Evolutionary conservation across 2,888 invertebrate genomes (phyloP), one percentile per base, ranked within the genome.

Genomic region (Uropetala carovei): DNA sequence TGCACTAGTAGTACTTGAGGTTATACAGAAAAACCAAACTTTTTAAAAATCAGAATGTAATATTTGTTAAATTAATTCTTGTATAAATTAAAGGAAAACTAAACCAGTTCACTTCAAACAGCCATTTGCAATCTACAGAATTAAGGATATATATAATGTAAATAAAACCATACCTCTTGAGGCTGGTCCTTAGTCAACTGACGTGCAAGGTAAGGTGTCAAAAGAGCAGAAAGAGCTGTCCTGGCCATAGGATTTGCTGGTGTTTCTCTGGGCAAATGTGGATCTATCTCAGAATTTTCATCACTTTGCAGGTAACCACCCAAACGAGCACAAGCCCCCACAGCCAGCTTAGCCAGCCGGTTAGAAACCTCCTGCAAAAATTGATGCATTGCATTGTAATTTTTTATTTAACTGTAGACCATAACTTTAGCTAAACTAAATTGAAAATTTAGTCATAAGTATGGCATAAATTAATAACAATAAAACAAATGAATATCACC

Each of bases 121-220:
- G n/a, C n/a, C n/a, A 43, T 43, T 43, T 43, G 43, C 43, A 43
- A 43, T 5, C 43, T 3, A 43, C 5, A 5, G 43, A 43, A 43
- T 43, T 43, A n/a, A 60, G 92, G 13, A 59, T 13, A 14, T 1
- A 86, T 57, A 43, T 5, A 30, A 16, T 7, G 60, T n/a, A 43
- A 84, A 30, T 16, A 81, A n/a, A 92, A 16, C 93, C 94, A 10
- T 94, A 97, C 98, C 96, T 98, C 98, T 94, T 97, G 97, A 4
- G 98, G 97, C 92, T 97, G 96, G 14, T 96, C 96, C 86, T 96
- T 96, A 10, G 96, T 96, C 92, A 99, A 96, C 94, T 98, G 97
- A 93, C 97, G 96, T 59, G 98, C 97, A 93, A 99, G 95, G 94
- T 98, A 98, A 0, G 98, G 98, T 0, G 99, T 99, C 84, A 99